Evolutionary conservation across 1,140 invertebrate genomes (phyloP).

Genomic region (Macrobrachium nipponense): DNA sequence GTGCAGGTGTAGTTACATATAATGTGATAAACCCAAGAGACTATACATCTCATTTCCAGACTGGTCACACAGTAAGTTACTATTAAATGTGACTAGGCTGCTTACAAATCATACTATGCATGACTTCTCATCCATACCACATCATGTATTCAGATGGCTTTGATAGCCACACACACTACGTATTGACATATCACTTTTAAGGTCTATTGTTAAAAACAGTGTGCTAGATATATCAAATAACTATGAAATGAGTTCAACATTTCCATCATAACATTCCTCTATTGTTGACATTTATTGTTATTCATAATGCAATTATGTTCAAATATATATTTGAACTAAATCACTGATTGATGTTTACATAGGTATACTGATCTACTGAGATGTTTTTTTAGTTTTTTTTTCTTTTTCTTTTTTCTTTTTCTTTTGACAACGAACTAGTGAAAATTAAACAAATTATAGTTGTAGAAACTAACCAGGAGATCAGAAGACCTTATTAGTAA

Average conservation of each 20-base stretch:
- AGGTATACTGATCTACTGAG: not conserved
- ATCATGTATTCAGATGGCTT: slow-evolving; percentile 27
- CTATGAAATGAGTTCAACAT: slow-evolving; percentile 7
- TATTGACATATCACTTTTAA: not conserved
- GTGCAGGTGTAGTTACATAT: too few species aligned
- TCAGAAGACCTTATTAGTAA: too few species aligned
- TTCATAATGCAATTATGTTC: too few species aligned
- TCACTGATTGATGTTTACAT: too few species aligned
- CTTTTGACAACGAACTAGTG: slow-evolving; percentile 3
- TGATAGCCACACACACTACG: not conserved
- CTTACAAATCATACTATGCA: slow-evolving; percentile 28
- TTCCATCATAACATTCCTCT: slow-evolving; percentile 42
- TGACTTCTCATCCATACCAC: slow-evolving; percentile 13
- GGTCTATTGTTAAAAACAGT: not conserved
- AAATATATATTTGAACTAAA: too few species aligned
- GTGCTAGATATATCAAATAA: not conserved
- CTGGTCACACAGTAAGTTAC: not conserved
- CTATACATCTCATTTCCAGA: not conserved
- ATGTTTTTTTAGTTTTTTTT: too few species aligned
- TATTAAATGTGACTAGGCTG: slow-evolving; percentile 3
- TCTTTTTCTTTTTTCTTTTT: too few species aligned
- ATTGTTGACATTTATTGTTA: not conserved
- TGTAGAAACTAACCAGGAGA: not conserved
- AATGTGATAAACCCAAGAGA: slow-evolving; percentile 6
- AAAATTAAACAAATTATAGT: not conserved